These are phyloP conservation scores for Xiphias gladius DNA, from an alignment of 2,113 vertebrate genomes.

Conservation along the genomic window DNA sequence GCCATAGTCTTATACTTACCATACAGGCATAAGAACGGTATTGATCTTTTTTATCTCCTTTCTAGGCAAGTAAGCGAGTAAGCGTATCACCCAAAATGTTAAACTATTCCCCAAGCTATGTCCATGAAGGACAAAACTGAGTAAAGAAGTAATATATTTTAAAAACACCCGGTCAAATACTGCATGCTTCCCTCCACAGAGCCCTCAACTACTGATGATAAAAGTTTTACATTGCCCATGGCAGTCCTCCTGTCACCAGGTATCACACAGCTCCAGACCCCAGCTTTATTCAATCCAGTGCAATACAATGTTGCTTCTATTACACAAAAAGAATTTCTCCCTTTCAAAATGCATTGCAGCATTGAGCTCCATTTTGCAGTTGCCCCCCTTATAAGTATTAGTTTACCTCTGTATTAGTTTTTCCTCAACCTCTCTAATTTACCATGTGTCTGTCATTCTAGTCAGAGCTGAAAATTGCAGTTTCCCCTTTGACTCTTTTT, in stretches of 20 bases:
- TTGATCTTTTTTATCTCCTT: no score
- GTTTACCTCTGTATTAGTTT: background rate
- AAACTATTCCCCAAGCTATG: background rate
- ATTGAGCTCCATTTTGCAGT: background rate
- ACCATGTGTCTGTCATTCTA: background rate
- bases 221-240: constrained; percentile 88
- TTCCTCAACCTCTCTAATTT: background rate
- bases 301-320: background rate
- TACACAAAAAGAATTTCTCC: background rate
- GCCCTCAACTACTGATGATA: constrained; percentile 75
- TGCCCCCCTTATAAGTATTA: background rate
- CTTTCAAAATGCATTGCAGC: background rate
- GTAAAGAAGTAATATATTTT: background rate
- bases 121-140: background rate
- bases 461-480: background rate
- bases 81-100: background rate
- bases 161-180: constrained; percentile 40
- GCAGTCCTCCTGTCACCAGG: constrained; percentile 84
- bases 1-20: no score
- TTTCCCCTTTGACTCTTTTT: background rate
- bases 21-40: no score
- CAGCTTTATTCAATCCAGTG: background rate
- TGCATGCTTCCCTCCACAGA: constrained; percentile 84
- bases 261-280: constrained; percentile 71
- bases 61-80: background rate